A percentile compares a stretch with the other conserved stretches of the same genome.
These are phyloP conservation scores for Corythaeola cristata DNA, from an alignment of 2,113 vertebrate genomes.

Conservation along the genomic window DNA sequence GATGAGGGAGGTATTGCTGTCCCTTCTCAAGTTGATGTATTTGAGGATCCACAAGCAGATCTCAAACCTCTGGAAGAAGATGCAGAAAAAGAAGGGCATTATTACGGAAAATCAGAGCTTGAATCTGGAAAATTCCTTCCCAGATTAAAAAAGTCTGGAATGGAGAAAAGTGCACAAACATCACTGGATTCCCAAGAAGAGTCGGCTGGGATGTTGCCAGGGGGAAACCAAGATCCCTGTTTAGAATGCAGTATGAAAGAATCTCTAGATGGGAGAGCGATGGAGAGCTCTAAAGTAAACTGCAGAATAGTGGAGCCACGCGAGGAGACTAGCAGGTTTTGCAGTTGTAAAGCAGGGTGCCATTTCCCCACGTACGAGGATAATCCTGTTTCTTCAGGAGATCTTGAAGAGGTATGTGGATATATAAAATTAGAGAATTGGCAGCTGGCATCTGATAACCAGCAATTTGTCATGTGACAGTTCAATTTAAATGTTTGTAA, in stretches of 20 bases:
- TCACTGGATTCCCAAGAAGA: constrained; percentile 98
- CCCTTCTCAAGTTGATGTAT: constrained; percentile 84
- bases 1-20: constrained; percentile 85
- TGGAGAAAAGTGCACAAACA: constrained; percentile 99
- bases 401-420: constrained; percentile 84
- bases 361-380: constrained; percentile 84
- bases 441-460: constrained; percentile 35
- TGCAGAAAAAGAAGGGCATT: constrained; percentile 95
- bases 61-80: constrained; percentile 98
- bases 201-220: constrained; percentile 78
- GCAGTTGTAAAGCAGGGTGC: constrained; percentile 80
- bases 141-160: constrained; percentile 95
- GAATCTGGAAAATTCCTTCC: constrained; percentile 98
- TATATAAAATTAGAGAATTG: constrained; percentile 39
- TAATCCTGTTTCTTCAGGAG: constrained; percentile 80
- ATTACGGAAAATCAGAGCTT: constrained; percentile 96
- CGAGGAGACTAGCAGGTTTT: constrained; percentile 80
- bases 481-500: not conserved
- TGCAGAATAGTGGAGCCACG: constrained; percentile 82
- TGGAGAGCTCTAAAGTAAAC: constrained; percentile 76
- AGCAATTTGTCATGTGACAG: constrained; percentile 36
- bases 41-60: constrained; percentile 94
- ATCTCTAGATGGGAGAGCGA: constrained; percentile 71
- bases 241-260: constrained; percentile 84
- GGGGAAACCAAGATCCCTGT: constrained; percentile 82